Evolutionary conservation across 2,113 vertebrate genomes (phyloP).

Genomic region (Lamprologus speciosus): DNA sequence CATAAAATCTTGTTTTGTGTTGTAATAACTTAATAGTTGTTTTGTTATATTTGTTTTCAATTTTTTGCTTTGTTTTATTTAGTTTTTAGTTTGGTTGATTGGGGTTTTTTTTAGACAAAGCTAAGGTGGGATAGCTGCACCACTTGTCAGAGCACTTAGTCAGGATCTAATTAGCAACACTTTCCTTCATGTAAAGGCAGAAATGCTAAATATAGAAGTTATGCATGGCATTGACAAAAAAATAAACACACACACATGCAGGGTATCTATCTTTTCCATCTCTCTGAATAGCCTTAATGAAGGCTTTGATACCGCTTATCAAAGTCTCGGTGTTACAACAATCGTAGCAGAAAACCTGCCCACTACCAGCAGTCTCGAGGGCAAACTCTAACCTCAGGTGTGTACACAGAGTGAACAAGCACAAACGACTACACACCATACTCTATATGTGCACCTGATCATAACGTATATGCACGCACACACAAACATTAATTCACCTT

Average conservation of each 20-base stretch:
- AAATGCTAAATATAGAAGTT: neutral
- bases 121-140: neutral
- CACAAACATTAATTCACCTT: neutral
- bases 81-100: neutral
- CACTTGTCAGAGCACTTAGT: neutral
- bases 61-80: neutral
- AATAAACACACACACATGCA: neutral
- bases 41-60: neutral
- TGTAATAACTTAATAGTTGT: neutral
- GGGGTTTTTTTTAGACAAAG: neutral
- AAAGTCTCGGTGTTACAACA: neutral
- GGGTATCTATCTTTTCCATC: neutral
- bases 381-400: neutral
- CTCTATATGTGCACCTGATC: neutral
- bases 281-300: neutral
- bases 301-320: constrained; percentile 11
- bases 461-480: neutral
- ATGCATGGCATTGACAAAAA: neutral
- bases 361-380: neutral
- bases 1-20: neutral
- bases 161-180: neutral
- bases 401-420: neutral
- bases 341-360: neutral
- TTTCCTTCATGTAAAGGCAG: neutral
- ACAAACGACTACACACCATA: neutral